These are phyloP conservation scores for Australoheros scitulus DNA, from an alignment of 2,113 vertebrate species.

Conservation along the genomic window DNA sequence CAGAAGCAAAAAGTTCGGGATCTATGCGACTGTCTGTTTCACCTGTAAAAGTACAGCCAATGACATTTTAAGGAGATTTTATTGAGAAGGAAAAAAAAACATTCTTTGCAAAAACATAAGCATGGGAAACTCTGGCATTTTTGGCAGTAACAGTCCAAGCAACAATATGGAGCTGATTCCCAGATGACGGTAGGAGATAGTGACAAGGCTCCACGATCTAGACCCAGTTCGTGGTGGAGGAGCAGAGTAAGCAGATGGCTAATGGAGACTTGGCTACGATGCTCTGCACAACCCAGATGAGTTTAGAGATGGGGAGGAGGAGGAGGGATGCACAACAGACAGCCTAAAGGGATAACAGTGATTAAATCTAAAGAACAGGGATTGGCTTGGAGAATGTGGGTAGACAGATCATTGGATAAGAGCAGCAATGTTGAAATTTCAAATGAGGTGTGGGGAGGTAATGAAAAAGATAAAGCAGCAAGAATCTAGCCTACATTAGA, in stretches of 20 bases:
- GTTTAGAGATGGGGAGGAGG: not conserved
- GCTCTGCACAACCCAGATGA: not conserved
- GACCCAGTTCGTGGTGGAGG: not conserved
- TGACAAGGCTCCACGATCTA: not conserved
- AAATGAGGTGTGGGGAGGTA: too few relatives aligned
- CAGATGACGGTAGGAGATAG: not conserved
- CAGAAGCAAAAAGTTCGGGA: not conserved
- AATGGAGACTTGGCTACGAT: not conserved
- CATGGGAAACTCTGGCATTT: not conserved
- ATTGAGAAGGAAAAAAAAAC: not conserved
- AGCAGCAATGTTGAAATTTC: too few relatives aligned
- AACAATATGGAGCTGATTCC: conserved; percentile 7
- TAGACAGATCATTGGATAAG: not conserved
- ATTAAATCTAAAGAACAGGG: not conserved
- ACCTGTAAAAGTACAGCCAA: not conserved
- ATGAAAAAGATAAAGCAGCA: not conserved
- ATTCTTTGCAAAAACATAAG: not conserved
- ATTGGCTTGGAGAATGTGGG: not conserved
- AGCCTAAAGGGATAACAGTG: not conserved
- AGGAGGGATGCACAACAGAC: not conserved
- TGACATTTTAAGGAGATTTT: not conserved
- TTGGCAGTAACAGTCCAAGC: not conserved
- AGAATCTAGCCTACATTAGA: not conserved
- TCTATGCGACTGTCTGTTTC: not conserved
- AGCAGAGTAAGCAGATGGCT: not conserved